phyloP scores from a whole-genome alignment of 2,888 invertebrate genomes.

The Mesoligia furuncula region DNA sequence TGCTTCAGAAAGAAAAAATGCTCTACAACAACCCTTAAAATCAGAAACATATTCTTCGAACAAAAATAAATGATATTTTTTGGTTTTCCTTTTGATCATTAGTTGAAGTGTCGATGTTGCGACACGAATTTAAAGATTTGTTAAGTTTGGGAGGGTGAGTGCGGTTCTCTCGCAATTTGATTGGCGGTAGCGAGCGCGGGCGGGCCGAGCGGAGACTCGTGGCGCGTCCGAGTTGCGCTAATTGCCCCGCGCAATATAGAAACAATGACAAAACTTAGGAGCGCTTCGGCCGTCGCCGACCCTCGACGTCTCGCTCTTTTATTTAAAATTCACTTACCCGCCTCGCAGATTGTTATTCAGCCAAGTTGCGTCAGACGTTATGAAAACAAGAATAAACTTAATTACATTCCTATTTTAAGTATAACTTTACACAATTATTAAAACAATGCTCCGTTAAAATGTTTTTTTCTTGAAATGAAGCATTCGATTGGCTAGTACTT shows the following conservation, averaged over 20 bases:
- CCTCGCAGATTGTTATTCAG: slow-evolving; percentile 86
- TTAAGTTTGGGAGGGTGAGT: slow-evolving; percentile 78
- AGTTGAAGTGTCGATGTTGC: slow-evolving; percentile 84
- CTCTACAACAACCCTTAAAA: background rate
- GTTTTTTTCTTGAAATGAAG: slow-evolving; percentile 33
- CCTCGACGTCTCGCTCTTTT: slow-evolving; percentile 85
- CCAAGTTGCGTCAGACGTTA: slow-evolving; percentile 81
- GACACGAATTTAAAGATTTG: slow-evolving; percentile 76
- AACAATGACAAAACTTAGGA: slow-evolving; percentile 89
- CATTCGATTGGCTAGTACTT: slow-evolving; percentile 2
- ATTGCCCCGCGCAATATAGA: slow-evolving; percentile 89
- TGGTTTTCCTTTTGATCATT: slow-evolving; percentile 72
- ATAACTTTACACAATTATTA: slow-evolving; percentile 53
- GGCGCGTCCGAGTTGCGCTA: slow-evolving; percentile 84
- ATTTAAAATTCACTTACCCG: slow-evolving; percentile 89
- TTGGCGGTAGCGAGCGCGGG: slow-evolving; percentile 77
- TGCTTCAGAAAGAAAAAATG: background rate
- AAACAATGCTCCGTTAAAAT: slow-evolving; percentile 30
- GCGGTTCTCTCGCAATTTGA: slow-evolving; percentile 84
- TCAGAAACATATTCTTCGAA: background rate
- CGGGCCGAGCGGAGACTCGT: slow-evolving; percentile 75
- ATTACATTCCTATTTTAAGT: slow-evolving; percentile 79
- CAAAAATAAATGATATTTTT: slow-evolving; percentile 25
- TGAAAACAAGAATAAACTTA: slow-evolving; percentile 84
- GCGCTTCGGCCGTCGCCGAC: slow-evolving; percentile 79